Conservation (phyloP, 2,113 vertebrate species). For the Rhinoderma darwinii region DNA sequence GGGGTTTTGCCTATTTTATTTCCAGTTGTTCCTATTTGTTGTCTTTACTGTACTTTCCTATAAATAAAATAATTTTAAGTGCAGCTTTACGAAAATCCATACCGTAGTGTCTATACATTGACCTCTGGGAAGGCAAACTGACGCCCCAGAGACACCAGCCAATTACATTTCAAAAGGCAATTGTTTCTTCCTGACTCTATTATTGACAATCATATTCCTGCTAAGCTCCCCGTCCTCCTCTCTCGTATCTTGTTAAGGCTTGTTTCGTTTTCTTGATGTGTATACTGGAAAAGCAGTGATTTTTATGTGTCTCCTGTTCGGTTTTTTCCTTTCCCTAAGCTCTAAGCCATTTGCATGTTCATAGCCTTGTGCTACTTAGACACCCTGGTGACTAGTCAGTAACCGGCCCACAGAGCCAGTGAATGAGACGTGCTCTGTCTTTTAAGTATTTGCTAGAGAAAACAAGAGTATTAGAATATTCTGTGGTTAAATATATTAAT, state of each 20-base stretch:
- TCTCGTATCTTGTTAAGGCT: constrained; percentile 32
- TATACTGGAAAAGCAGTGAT: constrained; percentile 24
- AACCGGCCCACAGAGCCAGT: background rate
- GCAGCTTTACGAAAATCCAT: constrained; percentile 45
- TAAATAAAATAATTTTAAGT: constrained; percentile 44
- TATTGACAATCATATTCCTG: constrained; percentile 50
- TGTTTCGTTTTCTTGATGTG: constrained; percentile 39
- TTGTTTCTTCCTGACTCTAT: constrained; percentile 18
- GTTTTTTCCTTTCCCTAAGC: constrained; percentile 21
- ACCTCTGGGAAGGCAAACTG: constrained; percentile 28
- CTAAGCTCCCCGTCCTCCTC: constrained; percentile 19
- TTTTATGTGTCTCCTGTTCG: background rate
- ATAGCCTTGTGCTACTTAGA: constrained; percentile 8
- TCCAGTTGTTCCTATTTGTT: background rate
- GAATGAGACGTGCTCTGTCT: background rate
- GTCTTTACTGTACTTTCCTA: background rate
- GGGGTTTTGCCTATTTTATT: background rate
- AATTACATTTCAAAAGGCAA: constrained; percentile 41
- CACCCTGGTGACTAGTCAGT: constrained; percentile 15
- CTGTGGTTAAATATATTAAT: constrained; percentile 23
- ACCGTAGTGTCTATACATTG: constrained; percentile 42
- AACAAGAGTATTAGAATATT: background rate
- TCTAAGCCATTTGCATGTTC: constrained; percentile 19
- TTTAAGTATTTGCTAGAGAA: background rate
- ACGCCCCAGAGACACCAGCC: constrained; percentile 30